These are phyloP conservation scores for Metallyticus violacea DNA, from an alignment of 2,888 invertebrate genomes.

Conservation along the genomic window DNA sequence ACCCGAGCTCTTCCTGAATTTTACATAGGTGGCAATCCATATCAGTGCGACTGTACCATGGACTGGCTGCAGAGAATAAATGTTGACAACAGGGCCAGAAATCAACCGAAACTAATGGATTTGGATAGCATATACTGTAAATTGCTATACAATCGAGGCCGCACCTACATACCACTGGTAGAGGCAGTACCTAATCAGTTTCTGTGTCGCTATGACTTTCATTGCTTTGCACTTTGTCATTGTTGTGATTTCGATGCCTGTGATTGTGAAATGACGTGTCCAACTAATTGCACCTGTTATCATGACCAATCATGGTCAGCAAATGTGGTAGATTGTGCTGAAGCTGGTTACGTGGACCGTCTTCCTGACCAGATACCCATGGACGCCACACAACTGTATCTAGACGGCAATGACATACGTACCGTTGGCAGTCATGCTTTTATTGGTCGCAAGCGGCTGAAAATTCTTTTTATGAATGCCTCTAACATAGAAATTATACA, in stretches of 20 bases:
- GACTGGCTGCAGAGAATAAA: slow-evolving; percentile 85
- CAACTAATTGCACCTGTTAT: slow-evolving; percentile 82
- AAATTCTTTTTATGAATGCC: slow-evolving; percentile 71
- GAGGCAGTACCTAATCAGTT: slow-evolving; percentile 80
- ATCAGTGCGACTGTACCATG: slow-evolving; percentile 87
- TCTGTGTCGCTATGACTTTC: slow-evolving; percentile 78
- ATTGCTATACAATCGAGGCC: slow-evolving; percentile 72
- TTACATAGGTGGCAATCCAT: slow-evolving; percentile 80
- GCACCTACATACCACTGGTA: slow-evolving; percentile 69
- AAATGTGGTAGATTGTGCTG: slow-evolving; percentile 80
- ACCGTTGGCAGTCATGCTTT: slow-evolving; percentile 78
- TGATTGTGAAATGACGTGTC: slow-evolving; percentile 91
- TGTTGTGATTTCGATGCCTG: slow-evolving; percentile 91
- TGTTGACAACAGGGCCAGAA: slow-evolving; percentile 65
- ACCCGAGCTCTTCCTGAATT: slow-evolving; percentile 75
- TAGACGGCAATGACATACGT: slow-evolving; percentile 79
- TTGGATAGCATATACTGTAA: slow-evolving; percentile 79
- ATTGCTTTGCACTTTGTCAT: slow-evolving; percentile 83
- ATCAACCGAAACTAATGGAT: slow-evolving; percentile 79
- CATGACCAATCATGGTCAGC: slow-evolving; percentile 85
- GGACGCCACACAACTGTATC: slow-evolving; percentile 84
- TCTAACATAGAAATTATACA: slow-evolving; percentile 76
- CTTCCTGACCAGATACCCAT: slow-evolving; percentile 83
- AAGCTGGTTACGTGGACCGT: slow-evolving; percentile 63
- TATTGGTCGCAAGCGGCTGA: slow-evolving; percentile 76